These are phyloP conservation scores for Ispidina lecontei DNA, from an alignment of 2,797 vertebrate genomes.

Conservation along the genomic window DNA sequence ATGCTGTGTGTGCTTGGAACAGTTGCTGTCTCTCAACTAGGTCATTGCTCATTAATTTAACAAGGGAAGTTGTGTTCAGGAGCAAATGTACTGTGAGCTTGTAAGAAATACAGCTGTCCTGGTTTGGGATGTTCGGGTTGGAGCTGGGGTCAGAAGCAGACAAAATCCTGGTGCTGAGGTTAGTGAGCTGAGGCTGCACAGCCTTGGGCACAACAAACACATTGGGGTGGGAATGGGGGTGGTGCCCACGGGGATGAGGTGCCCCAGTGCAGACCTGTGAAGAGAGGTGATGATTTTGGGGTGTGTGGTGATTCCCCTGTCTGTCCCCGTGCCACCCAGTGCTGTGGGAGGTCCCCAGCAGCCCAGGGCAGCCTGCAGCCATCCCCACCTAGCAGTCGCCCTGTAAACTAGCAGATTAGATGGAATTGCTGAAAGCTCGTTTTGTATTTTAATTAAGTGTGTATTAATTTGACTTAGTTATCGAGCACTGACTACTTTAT, in stretches of 20 bases:
- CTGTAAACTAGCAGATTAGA: slow-evolving; percentile 4
- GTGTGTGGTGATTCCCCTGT: accelerated
- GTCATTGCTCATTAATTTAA: neutral
- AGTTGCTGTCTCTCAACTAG: neutral
- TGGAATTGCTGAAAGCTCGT: slow-evolving; percentile 11
- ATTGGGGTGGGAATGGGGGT: no score
- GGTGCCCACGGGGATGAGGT: neutral
- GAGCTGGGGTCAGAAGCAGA: neutral
- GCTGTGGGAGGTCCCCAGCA: neutral
- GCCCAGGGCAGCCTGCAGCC: neutral
- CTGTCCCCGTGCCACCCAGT: accelerated
- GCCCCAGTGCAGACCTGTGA: accelerated
- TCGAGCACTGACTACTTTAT: slow-evolving; percentile 1
- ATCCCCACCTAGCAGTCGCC: neutral
- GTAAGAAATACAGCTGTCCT: neutral
- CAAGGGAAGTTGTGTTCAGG: neutral
- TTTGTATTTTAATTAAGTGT: slow-evolving; percentile 53
- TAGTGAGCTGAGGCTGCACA: neutral
- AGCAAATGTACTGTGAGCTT: neutral
- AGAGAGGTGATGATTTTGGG: neutral
- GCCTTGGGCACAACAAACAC: neutral
- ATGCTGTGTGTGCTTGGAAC: neutral
- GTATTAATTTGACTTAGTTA: slow-evolving; percentile 51
- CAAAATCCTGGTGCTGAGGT: neutral
- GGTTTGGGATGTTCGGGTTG: neutral